Conservation (phyloP, 2,113 vertebrate species). For the Xiphophorus couchianus region DNA sequence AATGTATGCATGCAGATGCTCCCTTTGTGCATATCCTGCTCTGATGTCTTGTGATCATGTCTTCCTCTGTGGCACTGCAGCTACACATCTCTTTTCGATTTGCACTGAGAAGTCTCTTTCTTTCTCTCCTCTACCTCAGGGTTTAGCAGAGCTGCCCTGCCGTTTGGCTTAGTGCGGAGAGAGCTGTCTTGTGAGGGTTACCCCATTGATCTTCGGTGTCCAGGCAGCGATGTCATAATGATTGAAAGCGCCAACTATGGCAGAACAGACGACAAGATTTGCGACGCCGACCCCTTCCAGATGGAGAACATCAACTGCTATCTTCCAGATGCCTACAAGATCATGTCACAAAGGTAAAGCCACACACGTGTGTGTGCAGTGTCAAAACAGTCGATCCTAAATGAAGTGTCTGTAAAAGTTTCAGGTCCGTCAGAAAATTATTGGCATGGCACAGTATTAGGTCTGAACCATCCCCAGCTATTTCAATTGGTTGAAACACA, state of each 20-base stretch:
- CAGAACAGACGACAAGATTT: slow-evolving; percentile 98
- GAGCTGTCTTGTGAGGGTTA: slow-evolving; percentile 99
- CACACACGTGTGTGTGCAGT: neutral
- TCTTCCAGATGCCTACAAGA: slow-evolving; percentile 99
- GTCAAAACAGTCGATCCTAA: neutral
- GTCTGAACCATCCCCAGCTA: slow-evolving; percentile 23
- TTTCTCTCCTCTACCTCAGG: slow-evolving; percentile 74
- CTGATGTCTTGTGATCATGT: slow-evolving; percentile 23
- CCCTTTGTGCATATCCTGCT: slow-evolving; percentile 15
- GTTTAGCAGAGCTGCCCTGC: slow-evolving; percentile 95
- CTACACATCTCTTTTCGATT: slow-evolving; percentile 52
- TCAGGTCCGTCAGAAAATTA: slow-evolving; percentile 30
- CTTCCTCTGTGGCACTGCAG: slow-evolving; percentile 22
- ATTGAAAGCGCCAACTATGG: slow-evolving; percentile 98
- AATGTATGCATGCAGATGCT: slow-evolving; percentile 5
- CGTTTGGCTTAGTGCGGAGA: slow-evolving; percentile 94
- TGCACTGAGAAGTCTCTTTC: slow-evolving; percentile 53
- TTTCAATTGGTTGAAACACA: slow-evolving; percentile 29
- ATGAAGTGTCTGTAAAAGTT: slow-evolving; percentile 4
- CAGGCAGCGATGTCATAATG: slow-evolving; percentile 99
- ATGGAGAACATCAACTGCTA: slow-evolving; percentile 99
- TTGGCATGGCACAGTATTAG: slow-evolving; percentile 11
- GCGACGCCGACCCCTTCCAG: slow-evolving; percentile 98
- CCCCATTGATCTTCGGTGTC: slow-evolving; percentile 96
- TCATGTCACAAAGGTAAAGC: slow-evolving; percentile 97